phyloP scores from a whole-genome alignment of 2,888 invertebrate species.

The Ormia ochracea region DNA sequence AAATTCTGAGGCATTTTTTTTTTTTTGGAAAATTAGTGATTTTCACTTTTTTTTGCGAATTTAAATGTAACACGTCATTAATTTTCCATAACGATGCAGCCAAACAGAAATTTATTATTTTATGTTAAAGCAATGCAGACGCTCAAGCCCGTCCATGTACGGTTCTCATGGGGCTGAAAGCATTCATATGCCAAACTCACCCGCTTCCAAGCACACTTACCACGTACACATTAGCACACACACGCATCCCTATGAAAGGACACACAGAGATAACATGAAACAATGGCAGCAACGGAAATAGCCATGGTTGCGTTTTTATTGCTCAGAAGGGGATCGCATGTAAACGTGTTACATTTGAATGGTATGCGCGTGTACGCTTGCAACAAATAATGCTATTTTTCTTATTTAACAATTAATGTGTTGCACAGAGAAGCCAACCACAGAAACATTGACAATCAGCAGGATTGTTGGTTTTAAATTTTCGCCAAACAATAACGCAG shows the following conservation, averaged over 20 bases:
- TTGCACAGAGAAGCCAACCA: too few relatives aligned
- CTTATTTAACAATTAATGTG: slow-evolving; percentile 9
- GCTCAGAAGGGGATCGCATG: slow-evolving; percentile 46
- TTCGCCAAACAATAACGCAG: too few relatives aligned
- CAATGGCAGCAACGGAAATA: slow-evolving; percentile 39
- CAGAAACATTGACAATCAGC: too few relatives aligned
- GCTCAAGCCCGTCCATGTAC: neutral
- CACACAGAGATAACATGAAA: neutral
- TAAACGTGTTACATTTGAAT: slow-evolving; percentile 26
- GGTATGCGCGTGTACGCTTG: neutral
- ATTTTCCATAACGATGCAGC: slow-evolving; percentile 26
- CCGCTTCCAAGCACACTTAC: neutral
- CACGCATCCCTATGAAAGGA: too few relatives aligned
- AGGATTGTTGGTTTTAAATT: too few relatives aligned
- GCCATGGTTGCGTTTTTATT: slow-evolving; percentile 46
- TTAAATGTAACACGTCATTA: slow-evolving; percentile 39
- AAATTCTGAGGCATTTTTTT: neutral
- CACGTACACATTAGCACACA: too few relatives aligned
- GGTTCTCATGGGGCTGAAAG: neutral
- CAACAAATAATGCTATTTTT: slow-evolving; percentile 17
- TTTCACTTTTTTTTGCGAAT: slow-evolving; percentile 1
- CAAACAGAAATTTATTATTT: slow-evolving; percentile 20
- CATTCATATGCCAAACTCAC: neutral
- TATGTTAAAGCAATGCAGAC: slow-evolving; percentile 24
- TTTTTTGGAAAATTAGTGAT: neutral